Percentiles rank a stretch among this genome's conserved stretches.
Evolutionary conservation across 2,113 vertebrate genomes (phyloP).

Genomic region (Oncorhynchus tshawytscha): DNA sequence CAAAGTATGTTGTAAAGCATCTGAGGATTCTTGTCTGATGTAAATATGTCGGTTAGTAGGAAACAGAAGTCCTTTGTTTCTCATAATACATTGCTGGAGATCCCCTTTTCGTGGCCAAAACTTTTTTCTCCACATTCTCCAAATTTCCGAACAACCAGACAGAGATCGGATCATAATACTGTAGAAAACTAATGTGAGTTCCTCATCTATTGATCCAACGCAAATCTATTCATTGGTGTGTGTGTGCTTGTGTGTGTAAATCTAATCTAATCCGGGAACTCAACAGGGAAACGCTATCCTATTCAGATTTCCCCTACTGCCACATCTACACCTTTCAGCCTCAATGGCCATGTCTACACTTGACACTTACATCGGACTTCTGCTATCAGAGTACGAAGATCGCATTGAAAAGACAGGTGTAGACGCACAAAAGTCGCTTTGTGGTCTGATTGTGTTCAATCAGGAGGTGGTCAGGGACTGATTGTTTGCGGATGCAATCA

Average conservation of each 20-base stretch:
- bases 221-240: background rate
- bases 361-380: no score
- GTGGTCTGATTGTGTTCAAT: no score
- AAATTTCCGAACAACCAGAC: background rate
- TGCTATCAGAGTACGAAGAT: no score
- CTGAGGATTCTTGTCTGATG: background rate
- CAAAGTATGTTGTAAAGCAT: background rate
- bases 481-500: no score
- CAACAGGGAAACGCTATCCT: background rate
- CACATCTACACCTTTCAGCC: constrained; percentile 35
- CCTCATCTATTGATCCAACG: background rate
- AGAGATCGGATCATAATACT: background rate
- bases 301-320: background rate
- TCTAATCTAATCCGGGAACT: no score
- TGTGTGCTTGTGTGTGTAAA: no score
- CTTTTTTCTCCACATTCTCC: background rate
- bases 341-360: constrained; percentile 6
- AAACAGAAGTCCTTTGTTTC: background rate
- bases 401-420: no score
- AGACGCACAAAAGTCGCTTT: no score
- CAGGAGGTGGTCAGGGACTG: no score
- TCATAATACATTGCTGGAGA: background rate
- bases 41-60: background rate
- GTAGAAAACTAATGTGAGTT: background rate
- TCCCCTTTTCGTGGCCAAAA: background rate